Evolutionary conservation across 2,113 vertebrate genomes (phyloP).

Genomic region (Xiphophorus hellerii): DNA sequence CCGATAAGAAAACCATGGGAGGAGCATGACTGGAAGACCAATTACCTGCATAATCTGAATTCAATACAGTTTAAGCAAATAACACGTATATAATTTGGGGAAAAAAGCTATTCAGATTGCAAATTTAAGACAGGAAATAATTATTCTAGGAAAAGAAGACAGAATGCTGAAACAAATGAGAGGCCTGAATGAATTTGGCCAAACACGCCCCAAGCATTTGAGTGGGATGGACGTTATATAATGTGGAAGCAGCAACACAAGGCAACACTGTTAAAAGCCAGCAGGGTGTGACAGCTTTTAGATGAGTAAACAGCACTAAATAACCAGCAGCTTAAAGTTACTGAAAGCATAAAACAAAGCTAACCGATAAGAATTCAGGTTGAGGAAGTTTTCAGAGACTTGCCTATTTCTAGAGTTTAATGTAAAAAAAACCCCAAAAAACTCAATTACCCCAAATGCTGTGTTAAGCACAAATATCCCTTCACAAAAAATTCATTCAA

Average conservation of each 20-base stretch:
- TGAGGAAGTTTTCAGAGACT: background rate
- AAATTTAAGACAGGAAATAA: background rate
- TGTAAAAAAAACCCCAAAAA: background rate
- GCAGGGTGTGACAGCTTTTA: conserved; percentile 19
- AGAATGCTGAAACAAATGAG: background rate
- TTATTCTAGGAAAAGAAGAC: background rate
- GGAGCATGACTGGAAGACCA: background rate
- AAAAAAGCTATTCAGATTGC: background rate
- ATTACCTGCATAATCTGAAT: background rate
- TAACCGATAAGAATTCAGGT: background rate
- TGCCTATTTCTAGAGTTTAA: background rate
- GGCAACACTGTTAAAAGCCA: conserved; percentile 35
- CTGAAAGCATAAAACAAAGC: background rate
- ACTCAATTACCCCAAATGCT: background rate
- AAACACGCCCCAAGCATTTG: conserved; percentile 21
- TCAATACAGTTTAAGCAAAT: background rate
- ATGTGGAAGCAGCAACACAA: conserved; percentile 44
- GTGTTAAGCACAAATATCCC: conserved; percentile 8
- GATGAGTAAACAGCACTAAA: background rate
- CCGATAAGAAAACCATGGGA: background rate
- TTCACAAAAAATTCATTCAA: background rate
- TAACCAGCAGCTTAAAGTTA: background rate
- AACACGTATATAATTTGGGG: background rate
- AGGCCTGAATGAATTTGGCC: conserved; percentile 10
- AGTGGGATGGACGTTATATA: conserved; percentile 47